Evolutionary conservation across 2,797 vertebrate genomes (phyloP), one percentile per base, ranked within the genome.

Genomic region (Scolopax rusticola): DNA sequence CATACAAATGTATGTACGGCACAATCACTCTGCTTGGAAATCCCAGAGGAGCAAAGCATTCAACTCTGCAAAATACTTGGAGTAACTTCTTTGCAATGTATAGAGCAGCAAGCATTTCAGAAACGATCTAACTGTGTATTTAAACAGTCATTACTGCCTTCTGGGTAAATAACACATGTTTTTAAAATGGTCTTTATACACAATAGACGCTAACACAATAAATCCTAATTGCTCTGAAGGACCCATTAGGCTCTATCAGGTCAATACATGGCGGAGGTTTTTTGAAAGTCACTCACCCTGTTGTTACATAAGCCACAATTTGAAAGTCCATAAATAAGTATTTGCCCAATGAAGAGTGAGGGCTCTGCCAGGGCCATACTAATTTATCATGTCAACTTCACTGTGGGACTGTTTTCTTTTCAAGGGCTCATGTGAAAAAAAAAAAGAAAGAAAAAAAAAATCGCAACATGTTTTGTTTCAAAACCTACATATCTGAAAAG

Each of bases 171-270:
- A 97, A 96, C 79, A 57, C 83, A 91, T 79, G 90, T 96, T 97
- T 95, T 96, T 70, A 57, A 90, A 96, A 95, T 82, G 87, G 89
- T 86, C 87, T 97, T 87, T 80, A 93, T 94, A 93, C 93, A 97
- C 94, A 97, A 93, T 95, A 82, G 95, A 83, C 0, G 1, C 80
- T 94, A 95, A 85, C 96, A 96, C 90, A 97, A 96, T 95, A 94
- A 95, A 95, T 94, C 94, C 95, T 97, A 97, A 97, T 97, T 97
- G 97, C 90, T 97, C 95, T 97, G 97, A 97, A 97, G 97, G 97
- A 93, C 95, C 96, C 95, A 97, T 97, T 97, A 96, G 90, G 84
- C 85, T 97, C 78, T 94, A 95, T 86, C 94, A 90, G 95, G 95
- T 97, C 97, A 96, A 97, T 94, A 91, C 91, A 67, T 65, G 63